phyloP scores from a whole-genome alignment of 2,113 vertebrate genomes.

The Semnornis frantzii region DNA sequence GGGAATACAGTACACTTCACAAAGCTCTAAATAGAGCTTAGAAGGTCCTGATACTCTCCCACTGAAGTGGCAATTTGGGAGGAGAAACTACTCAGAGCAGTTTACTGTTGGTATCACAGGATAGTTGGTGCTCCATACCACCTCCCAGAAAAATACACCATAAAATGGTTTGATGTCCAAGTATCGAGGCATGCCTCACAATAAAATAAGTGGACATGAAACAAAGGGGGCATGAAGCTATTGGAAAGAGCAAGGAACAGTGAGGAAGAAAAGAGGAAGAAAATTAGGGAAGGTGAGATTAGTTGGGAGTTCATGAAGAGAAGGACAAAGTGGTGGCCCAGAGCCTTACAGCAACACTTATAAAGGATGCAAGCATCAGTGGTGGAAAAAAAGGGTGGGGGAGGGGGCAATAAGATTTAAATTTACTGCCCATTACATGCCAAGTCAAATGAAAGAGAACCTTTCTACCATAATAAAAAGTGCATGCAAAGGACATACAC shows the following conservation, averaged over 20 bases:
- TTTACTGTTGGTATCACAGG: neutral
- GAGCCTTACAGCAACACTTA: neutral
- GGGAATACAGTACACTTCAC: neutral
- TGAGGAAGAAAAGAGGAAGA: neutral
- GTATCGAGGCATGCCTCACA: no score
- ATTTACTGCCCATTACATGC: neutral
- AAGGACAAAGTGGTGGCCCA: neutral
- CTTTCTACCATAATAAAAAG: neutral
- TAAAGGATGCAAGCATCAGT: neutral
- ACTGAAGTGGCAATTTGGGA: neutral
- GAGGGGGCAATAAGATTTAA: neutral
- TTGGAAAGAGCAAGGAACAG: neutral
- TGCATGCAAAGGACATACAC: neutral
- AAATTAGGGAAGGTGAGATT: neutral
- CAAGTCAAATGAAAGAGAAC: neutral
- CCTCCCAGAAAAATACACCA: neutral
- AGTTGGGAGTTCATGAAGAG: neutral
- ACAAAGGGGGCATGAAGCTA: neutral
- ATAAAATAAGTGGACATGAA: neutral
- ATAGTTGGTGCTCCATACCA: neutral
- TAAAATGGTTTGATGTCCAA: neutral
- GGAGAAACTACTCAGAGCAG: neutral
- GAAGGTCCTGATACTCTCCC: neutral
- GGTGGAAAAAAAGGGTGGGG: no score
- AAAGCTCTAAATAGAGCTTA: neutral